Conservation (phyloP, 2,797 vertebrate genomes). For the Smutsia gigantea region DNA sequence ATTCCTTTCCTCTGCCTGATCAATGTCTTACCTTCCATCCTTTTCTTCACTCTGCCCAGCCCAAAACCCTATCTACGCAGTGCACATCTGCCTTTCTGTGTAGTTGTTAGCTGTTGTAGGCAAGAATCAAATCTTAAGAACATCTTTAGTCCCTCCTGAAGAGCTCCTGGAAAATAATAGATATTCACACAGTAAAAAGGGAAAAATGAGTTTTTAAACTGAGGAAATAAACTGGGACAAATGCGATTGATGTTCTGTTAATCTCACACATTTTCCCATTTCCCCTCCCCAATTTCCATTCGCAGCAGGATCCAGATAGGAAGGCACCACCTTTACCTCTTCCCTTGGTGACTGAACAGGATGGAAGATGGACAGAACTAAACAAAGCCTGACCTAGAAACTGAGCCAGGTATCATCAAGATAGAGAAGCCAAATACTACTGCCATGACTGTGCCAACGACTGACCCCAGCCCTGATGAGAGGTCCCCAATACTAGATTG, state of each 20-base stretch:
- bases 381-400: not conserved
- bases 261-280: too few relatives aligned
- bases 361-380: not conserved
- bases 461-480: not conserved
- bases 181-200: not conserved
- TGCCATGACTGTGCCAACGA: rapidly evolving
- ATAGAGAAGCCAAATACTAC: not conserved
- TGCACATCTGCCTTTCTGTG: not conserved
- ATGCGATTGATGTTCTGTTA: too few relatives aligned
- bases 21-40: not conserved
- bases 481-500: rapidly evolving
- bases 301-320: not conserved
- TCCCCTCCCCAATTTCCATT: not conserved
- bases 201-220: not conserved
- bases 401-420: not conserved
- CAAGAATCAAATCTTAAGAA: not conserved
- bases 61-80: not conserved
- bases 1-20: not conserved
- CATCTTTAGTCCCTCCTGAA: not conserved
- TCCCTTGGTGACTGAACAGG: not conserved
- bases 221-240: not conserved
- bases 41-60: not conserved
- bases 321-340: not conserved
- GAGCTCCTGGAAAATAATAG: not conserved
- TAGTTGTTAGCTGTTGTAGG: not conserved